Base-by-base conservation (phyloP, 2,888 invertebrate species). In the Argynnis bischoffii region DNA sequence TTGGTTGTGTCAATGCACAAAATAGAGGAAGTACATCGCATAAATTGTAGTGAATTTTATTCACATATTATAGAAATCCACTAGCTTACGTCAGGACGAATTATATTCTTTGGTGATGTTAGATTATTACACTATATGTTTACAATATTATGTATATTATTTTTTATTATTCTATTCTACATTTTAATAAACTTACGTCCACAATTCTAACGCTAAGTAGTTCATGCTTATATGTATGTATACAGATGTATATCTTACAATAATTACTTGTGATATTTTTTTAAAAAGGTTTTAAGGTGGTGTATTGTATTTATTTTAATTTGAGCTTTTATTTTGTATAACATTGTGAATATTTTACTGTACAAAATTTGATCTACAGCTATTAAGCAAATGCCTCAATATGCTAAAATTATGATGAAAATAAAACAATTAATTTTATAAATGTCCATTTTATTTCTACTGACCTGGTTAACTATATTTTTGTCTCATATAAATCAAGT, bases 1-100 rank as follows among this genome's bases (percentile, higher is more conserved):
- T 72, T 66, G 77, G 75, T 77, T 76, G 75, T 77, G 74, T 75
- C 41, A n/a, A 64, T 67, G 76, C 78, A 77, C 76, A 77, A 77
- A 69, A 48, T 53, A 63, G 55, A 11, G 47, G 21, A 59, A 51
- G 31, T 57, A 15, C n/a, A 35, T 4, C 57, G 63, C 54, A 69
- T 69, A 64, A 64, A 60, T 41, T n/a, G 55, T 71, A 71, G 69
- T 53, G 21, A 55, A 53, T 50, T 59, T 55, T 41, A 59, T 59
- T 31, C 41, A 55, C 50, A 13, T 31, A 46, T 55, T 55, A 64
- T 50, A 41, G 35, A 41, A 51, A 18, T 54, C 31, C 55, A 66
- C 63, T 60, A 48, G 59, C 64, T 64, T 60, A 31, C 47, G 54
- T 21, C 60, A 15, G 16, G 18, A 18, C 41, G 16, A 60, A 48